phyloP scores from a whole-genome alignment of 2,888 invertebrate genomes.

The Eupsilia transversa region DNA sequence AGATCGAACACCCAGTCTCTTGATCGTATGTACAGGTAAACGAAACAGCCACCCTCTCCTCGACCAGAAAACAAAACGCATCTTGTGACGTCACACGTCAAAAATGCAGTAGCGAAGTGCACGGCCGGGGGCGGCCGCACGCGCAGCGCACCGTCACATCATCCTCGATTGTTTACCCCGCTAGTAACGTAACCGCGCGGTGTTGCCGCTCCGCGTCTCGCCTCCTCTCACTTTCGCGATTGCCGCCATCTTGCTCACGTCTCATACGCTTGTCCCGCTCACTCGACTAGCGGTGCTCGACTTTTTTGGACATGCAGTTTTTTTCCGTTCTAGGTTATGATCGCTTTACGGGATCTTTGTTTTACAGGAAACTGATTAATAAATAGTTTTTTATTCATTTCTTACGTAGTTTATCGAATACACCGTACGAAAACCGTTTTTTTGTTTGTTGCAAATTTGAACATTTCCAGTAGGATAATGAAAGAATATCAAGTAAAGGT shows the following conservation, averaged over 20 bases:
- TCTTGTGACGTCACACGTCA: constrained; percentile 82
- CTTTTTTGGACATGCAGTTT: constrained; percentile 89
- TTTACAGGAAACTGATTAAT: constrained; percentile 76
- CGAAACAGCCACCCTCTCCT: constrained; percentile 38
- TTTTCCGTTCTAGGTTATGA: constrained; percentile 85
- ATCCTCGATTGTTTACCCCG: constrained; percentile 88
- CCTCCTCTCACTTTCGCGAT: constrained; percentile 90
- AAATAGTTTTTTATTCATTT: constrained; percentile 40
- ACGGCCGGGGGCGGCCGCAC: constrained; percentile 84
- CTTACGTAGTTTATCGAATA: constrained; percentile 1
- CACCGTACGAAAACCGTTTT: neutral
- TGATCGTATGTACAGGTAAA: constrained; percentile 49
- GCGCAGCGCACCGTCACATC: constrained; percentile 86
- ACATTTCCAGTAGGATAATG: constrained; percentile 17
- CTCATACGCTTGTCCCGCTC: constrained; percentile 77
- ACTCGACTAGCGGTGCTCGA: constrained; percentile 88
- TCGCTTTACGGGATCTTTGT: constrained; percentile 83
- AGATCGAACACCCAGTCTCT: constrained; percentile 8
- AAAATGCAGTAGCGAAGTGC: constrained; percentile 88
- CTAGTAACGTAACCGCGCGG: constrained; percentile 86
- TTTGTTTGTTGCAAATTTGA: neutral
- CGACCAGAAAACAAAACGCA: constrained; percentile 49
- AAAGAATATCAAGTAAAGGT: constrained; percentile 16
- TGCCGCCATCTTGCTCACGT: constrained; percentile 73
- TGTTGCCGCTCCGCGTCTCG: constrained; percentile 86